phyloP scores from a whole-genome alignment of 1,140 invertebrate species.

The Leptoteleia sp. region DNA sequence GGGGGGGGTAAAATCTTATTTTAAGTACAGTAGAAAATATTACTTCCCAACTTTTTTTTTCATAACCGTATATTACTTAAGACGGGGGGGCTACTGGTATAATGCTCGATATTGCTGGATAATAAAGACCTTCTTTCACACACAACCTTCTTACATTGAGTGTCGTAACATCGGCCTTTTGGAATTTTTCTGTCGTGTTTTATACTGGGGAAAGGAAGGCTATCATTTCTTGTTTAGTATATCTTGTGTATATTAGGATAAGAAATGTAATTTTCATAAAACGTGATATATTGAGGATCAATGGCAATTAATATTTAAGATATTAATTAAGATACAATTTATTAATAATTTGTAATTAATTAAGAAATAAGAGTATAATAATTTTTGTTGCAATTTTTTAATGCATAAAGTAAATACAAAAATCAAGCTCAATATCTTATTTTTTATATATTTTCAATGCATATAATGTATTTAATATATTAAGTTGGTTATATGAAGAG shows the following conservation, averaged over 20 bases:
- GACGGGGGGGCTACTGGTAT: slow-evolving; percentile 46
- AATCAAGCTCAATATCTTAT: too few species aligned
- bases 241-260: slow-evolving; percentile 16
- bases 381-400: too few species aligned
- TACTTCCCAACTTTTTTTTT: slow-evolving; percentile 49
- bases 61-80: slow-evolving; percentile 64
- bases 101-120: slow-evolving; percentile 55
- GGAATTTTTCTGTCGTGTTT: slow-evolving; percentile 37
- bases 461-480: too few species aligned
- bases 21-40: slow-evolving; percentile 57
- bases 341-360: too few species aligned
- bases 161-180: slow-evolving; percentile 48
- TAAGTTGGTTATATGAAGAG: too few species aligned
- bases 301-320: too few species aligned
- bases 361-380: too few species aligned
- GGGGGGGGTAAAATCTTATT: slow-evolving; percentile 41
- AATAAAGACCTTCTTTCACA: slow-evolving; percentile 46
- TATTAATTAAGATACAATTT: too few species aligned
- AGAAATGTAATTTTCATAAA: slow-evolving; percentile 9
- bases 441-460: too few species aligned
- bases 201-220: slow-evolving; percentile 18
- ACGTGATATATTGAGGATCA: not conserved
- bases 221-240: slow-evolving; percentile 29
- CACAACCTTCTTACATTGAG: slow-evolving; percentile 55
- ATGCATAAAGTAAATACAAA: too few species aligned